Percentiles rank a stretch among this genome's conserved stretches.
Conservation (phyloP, 2,888 invertebrate genomes). For the Ophioninae sp. region DNA sequence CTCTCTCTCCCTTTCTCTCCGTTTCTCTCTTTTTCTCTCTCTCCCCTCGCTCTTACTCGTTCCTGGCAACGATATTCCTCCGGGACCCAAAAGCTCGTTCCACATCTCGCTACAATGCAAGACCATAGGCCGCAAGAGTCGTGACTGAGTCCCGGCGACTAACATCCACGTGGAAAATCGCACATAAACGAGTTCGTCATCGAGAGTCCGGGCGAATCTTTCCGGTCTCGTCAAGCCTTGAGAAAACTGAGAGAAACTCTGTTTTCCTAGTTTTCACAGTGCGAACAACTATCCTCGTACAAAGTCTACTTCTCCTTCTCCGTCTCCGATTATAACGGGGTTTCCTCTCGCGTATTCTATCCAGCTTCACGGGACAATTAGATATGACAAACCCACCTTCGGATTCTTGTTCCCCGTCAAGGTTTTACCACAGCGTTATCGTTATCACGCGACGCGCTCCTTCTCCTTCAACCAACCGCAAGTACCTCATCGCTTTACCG, state of each 20-base stretch:
- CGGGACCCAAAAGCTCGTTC: constrained; percentile 53
- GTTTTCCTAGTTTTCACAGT: constrained; percentile 30
- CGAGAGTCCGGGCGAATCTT: constrained; percentile 29
- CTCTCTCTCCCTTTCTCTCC: constrained; percentile 38
- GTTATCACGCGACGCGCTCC: constrained; percentile 28
- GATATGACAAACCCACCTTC: constrained; percentile 54
- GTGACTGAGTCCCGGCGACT: constrained; percentile 49
- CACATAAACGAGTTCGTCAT: constrained; percentile 40
- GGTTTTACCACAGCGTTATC: constrained; percentile 47
- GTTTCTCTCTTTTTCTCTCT: constrained; percentile 21
- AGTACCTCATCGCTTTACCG: constrained; percentile 10
- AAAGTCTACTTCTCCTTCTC: neutral
- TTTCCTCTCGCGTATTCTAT: neutral
- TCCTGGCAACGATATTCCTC: constrained; percentile 58
- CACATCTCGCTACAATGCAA: constrained; percentile 39
- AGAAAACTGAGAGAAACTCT: constrained; percentile 30
- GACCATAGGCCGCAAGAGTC: constrained; percentile 59
- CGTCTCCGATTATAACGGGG: neutral
- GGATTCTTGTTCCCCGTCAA: constrained; percentile 43
- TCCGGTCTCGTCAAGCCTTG: constrained; percentile 15
- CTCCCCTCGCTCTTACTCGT: constrained; percentile 20
- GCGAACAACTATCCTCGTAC: constrained; percentile 1
- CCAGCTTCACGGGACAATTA: constrained; percentile 48
- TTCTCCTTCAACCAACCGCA: constrained; percentile 32
- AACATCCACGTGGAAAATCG: neutral